Conservation (phyloP, 2,113 vertebrate genomes). For the Aramus guarauna region DNA sequence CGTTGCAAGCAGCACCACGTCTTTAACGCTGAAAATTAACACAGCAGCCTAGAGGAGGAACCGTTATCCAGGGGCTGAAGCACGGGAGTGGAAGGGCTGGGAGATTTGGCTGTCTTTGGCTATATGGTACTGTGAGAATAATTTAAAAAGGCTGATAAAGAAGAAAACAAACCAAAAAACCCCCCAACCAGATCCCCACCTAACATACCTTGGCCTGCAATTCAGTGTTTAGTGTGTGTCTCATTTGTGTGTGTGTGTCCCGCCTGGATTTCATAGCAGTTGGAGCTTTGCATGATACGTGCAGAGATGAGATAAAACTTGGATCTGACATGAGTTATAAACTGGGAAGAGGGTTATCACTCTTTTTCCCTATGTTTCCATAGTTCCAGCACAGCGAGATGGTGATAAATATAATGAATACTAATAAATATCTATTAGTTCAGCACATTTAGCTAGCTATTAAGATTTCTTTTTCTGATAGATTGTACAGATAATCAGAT, state of each 20-base stretch:
- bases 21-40: background rate
- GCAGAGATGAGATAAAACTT: background rate
- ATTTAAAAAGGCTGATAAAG: background rate
- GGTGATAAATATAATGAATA: background rate
- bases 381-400: background rate
- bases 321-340: rapidly evolving
- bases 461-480: background rate
- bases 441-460: background rate
- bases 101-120: background rate
- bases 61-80: background rate
- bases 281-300: background rate
- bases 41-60: background rate
- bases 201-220: background rate
- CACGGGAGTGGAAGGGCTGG: background rate
- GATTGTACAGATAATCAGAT: background rate
- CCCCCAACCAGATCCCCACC: too few species aligned
- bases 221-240: background rate
- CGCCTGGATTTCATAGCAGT: rapidly evolving
- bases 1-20: background rate
- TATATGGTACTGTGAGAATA: background rate
- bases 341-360: background rate
- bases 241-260: background rate
- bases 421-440: background rate
- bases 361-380: background rate
- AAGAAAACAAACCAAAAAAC: background rate